These are phyloP conservation scores for Diabrotica balteata DNA, from an alignment of 2,888 invertebrate species.

Conservation along the genomic window DNA sequence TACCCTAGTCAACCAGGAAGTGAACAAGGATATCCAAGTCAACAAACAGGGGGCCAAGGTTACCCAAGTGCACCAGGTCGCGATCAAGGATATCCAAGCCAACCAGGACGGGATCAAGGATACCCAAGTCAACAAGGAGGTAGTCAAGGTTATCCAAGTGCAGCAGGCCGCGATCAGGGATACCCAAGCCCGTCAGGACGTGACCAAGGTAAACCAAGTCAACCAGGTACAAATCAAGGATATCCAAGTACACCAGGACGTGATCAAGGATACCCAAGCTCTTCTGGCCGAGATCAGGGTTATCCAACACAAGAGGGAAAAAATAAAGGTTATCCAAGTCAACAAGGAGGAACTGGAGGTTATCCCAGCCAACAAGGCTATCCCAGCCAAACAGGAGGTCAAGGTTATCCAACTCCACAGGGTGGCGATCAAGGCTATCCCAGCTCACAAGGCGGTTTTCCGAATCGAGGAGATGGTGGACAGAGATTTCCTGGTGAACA, in stretches of 20 bases:
- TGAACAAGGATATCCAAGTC: slow-evolving; percentile 49
- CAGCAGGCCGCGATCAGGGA: slow-evolving; percentile 25
- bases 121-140: slow-evolving; percentile 12
- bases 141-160: slow-evolving; percentile 7
- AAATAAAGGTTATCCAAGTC: slow-evolving; percentile 22
- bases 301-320: slow-evolving; percentile 45
- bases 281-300: slow-evolving; percentile 43
- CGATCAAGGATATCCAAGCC: neutral
- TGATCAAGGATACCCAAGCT: slow-evolving; percentile 22
- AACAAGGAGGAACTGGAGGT: slow-evolving; percentile 39
- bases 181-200: slow-evolving; percentile 26
- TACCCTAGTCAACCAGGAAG: slow-evolving; percentile 39
- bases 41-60: slow-evolving; percentile 34
- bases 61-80: slow-evolving; percentile 46
- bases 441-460: slow-evolving; percentile 41
- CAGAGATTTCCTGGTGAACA: slow-evolving; percentile 22
- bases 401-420: slow-evolving; percentile 28
- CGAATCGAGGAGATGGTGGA: neutral
- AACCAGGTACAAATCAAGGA: slow-evolving; percentile 30
- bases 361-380: neutral
- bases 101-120: slow-evolving; percentile 11
- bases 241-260: slow-evolving; percentile 7
- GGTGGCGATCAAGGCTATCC: neutral
- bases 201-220: slow-evolving; percentile 49
- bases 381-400: neutral